phyloP scores from a whole-genome alignment of 92 coral and sea anemone species.

The Umimayanthus kanabou region DNA sequence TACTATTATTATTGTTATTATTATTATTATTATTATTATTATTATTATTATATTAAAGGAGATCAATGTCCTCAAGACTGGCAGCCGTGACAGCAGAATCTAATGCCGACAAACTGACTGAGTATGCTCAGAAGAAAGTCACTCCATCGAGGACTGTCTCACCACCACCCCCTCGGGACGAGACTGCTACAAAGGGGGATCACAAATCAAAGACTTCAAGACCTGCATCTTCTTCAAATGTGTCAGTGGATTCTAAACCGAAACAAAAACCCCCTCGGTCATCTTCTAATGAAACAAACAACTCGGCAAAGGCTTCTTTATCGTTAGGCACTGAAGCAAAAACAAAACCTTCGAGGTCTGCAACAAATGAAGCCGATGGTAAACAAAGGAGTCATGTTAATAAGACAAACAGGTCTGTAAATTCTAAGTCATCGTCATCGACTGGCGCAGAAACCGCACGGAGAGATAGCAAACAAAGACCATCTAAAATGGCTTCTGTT shows the following conservation, averaged over 20 bases:
- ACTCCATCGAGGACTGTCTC: not conserved
- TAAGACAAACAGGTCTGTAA: not conserved
- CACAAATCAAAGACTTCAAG: conserved; percentile 4
- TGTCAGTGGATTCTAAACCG: not conserved
- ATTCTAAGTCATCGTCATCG: not conserved
- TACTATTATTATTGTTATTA: too few relatives aligned
- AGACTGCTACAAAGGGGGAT: conserved; percentile 3
- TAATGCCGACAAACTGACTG: not conserved
- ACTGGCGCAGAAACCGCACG: not conserved
- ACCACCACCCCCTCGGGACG: not conserved
- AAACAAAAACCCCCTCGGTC: not conserved
- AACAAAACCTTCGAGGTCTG: not conserved
- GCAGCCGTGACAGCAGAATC: conserved; percentile 32
- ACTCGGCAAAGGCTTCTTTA: not conserved
- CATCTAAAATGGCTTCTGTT: conserved; percentile 3
- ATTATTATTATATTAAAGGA: not conserved
- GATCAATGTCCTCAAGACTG: conserved; percentile 33
- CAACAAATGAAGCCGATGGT: not conserved
- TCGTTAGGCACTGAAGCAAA: not conserved
- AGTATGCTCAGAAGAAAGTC: not conserved
- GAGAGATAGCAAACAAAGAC: conserved; percentile 25
- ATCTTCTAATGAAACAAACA: not conserved
- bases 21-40: too few relatives aligned
- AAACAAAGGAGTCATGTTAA: conserved; percentile 1
- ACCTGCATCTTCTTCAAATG: not conserved